Evolutionary conservation across 2,888 invertebrate genomes (phyloP).

Genomic region (Rhaphigaster nebulosa): DNA sequence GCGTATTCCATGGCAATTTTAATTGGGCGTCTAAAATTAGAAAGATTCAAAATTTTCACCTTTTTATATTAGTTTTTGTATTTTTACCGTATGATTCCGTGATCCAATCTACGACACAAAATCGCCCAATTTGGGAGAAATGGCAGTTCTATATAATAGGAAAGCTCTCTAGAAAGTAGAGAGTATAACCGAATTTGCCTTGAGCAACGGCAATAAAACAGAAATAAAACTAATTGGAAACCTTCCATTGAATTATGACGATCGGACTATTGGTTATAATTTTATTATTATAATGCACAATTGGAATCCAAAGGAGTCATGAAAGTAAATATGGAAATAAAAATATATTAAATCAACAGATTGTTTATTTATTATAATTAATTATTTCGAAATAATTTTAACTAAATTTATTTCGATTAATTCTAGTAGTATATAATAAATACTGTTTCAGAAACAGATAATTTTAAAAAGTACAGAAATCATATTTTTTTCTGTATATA

Average conservation of each 20-base stretch:
- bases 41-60: neutral
- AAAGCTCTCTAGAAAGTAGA: neutral
- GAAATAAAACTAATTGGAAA: neutral
- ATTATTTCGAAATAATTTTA: no score
- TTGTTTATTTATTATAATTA: no score
- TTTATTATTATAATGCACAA: neutral
- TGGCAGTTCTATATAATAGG: neutral
- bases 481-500: no score
- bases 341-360: neutral
- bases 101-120: neutral
- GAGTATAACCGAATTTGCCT: neutral
- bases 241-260: neutral
- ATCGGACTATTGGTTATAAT: neutral
- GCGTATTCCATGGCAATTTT: neutral
- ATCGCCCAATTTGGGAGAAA: constrained; percentile 6
- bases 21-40: neutral
- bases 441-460: no score
- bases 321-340: no score
- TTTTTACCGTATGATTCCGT: neutral
- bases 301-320: neutral
- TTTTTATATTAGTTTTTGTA: neutral
- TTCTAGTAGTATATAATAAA: no score
- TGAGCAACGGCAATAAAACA: neutral
- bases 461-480: no score
- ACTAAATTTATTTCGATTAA: no score